Evolutionary conservation across 2,797 vertebrate genomes (phyloP).

Genomic region (Melanotaenia boesemani): DNA sequence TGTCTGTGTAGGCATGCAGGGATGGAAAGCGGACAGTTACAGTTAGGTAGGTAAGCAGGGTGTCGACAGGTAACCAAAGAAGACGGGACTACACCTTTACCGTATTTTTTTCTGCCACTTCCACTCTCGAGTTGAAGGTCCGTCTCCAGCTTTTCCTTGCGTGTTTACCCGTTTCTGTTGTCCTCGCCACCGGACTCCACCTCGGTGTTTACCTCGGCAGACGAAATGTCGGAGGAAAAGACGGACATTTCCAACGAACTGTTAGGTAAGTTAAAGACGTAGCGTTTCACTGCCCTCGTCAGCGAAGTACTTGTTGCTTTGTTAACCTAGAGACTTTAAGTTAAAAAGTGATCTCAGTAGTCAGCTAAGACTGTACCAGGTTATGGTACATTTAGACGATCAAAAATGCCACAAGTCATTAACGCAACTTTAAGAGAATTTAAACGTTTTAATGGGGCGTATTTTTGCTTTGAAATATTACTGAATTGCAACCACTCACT

Average conservation of each 20-base stretch:
- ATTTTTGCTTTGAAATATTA: no score
- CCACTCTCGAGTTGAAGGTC: not conserved
- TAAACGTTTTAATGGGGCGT: no score
- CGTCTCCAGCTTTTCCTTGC: not conserved
- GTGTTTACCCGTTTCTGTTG: not conserved
- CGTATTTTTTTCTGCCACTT: not conserved
- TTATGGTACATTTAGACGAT: not conserved
- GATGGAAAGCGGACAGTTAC: constrained; percentile 28
- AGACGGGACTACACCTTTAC: constrained; percentile 27
- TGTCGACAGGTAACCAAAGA: constrained; percentile 51
- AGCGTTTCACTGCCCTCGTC: not conserved
- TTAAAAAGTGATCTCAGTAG: no score
- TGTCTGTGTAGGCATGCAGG: not conserved
- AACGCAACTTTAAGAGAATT: not conserved
- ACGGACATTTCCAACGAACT: constrained; percentile 84
- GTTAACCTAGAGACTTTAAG: no score
- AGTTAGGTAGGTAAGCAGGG: constrained; percentile 6
- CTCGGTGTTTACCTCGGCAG: constrained; percentile 31
- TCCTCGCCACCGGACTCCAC: constrained; percentile 16
- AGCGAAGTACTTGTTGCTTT: not conserved
- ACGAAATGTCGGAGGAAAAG: constrained; percentile 85
- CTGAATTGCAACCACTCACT: not conserved
- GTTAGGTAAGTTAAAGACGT: constrained; percentile 81
- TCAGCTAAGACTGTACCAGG: not conserved
- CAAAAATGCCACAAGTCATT: no score